Evolutionary conservation across 1,140 invertebrate species (phyloP), one percentile per base, ranked within the genome.

Genomic region (Papilio polytes): DNA sequence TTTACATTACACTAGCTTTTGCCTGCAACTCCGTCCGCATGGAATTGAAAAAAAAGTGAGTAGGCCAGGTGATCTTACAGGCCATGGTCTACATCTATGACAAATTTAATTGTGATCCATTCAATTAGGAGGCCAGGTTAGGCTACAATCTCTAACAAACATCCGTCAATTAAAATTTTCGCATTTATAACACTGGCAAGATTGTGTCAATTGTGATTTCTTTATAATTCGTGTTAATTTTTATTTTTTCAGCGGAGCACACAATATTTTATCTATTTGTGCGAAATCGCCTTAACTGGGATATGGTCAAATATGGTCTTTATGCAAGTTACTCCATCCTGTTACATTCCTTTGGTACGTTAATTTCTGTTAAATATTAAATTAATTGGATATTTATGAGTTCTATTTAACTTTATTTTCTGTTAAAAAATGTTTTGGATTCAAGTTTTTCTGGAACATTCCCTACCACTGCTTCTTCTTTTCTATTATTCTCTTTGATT

Each of bases 261-360:
- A 95, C 95, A 51, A 96, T 97, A 9, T 95, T 96, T 85, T 97
- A 97, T 86, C 90, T 97, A 53, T 97, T 97, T 85, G 96, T 96
- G 18, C 92, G 97, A 81, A 97, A 96, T 85, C 95, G 96, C 18
- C 97, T 97, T 84, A 96, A 97, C 81, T 97, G 97, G 97, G 96
- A 97, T 86, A 97, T 97, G 95, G 96, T 97, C 9, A 96, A 97
- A 86, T 97, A 95, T 92, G 96, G 97, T 22, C 66, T 94, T 12
- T 93, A 84, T 77, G 83, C 87, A 74, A 90, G 90, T 56, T 94
- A 94, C 80, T 93, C 92, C 8, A 93, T 94, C 13, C 44, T 94
- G 15, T 81, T 94, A 31, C 93, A 94, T 80, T 93, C 91, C 20
- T 87, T 92, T 31, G 93, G 93, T 94, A 84, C 46, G 91, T 84